Percentiles rank a stretch among this genome's conserved stretches.
These are phyloP conservation scores for Cyclargus thomasi DNA, from an alignment of 1,140 invertebrate genomes.

Conservation along the genomic window DNA sequence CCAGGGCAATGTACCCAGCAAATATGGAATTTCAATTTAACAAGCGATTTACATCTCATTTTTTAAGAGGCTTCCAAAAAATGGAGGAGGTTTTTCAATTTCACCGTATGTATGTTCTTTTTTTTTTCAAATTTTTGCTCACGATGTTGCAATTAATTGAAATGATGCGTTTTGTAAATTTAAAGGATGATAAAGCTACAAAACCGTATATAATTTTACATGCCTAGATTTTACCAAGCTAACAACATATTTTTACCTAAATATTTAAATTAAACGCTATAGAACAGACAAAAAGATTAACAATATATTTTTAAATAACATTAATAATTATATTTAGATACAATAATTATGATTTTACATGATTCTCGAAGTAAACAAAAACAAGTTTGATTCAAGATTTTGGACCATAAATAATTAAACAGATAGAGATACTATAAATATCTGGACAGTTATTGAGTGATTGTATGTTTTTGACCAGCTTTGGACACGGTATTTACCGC, in stretches of 20 bases:
- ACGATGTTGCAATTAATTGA: no score
- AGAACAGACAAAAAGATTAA: no score
- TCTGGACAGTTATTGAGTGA: neutral
- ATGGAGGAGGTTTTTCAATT: no score
- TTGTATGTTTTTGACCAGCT: neutral
- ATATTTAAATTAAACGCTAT: no score
- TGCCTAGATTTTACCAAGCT: no score
- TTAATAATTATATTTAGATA: constrained; percentile 4
- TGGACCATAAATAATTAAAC: neutral
- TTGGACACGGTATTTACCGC: neutral
- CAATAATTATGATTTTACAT: neutral
- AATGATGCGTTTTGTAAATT: no score
- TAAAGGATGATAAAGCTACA: no score
- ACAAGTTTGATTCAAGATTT: neutral
- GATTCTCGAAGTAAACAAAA: constrained; percentile 1
- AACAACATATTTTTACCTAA: no score
- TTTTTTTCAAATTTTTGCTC: no score
- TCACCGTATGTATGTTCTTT: no score
- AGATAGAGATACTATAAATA: neutral
- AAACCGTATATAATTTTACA: no score
- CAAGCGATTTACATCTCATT: neutral
- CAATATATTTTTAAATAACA: neutral
- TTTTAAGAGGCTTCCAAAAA: no score
- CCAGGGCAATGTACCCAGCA: constrained; percentile 3
- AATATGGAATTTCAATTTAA: neutral